phyloP scores from a whole-genome alignment of 2,888 invertebrate genomes.

The Polydrusus cervinus region DNA sequence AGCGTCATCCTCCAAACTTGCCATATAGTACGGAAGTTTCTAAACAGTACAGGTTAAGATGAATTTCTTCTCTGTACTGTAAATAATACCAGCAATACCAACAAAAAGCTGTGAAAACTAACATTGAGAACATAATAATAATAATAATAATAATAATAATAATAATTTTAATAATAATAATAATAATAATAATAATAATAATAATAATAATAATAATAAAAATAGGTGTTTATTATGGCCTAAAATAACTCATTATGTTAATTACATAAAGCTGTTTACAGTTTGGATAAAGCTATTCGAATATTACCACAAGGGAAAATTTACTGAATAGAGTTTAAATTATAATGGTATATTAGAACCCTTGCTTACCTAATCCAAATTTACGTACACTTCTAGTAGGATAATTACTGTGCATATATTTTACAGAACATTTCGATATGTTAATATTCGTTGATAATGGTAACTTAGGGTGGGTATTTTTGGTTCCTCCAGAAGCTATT shows the following conservation, averaged over 20 bases:
- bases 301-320: background rate
- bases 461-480: background rate
- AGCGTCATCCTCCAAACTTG: too few species aligned
- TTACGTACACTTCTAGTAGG: background rate
- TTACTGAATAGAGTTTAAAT: constrained; percentile 1
- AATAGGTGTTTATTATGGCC: background rate
- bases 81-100: too few species aligned
- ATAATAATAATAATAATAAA: too few species aligned
- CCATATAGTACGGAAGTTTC: too few species aligned
- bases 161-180: too few species aligned
- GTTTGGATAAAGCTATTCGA: background rate
- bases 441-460: background rate
- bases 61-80: too few species aligned
- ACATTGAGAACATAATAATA: too few species aligned
- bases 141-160: too few species aligned
- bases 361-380: background rate
- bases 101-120: too few species aligned
- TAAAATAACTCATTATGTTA: background rate
- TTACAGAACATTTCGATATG: background rate
- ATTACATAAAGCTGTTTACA: background rate
- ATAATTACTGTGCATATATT: background rate
- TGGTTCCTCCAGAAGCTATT: too few species aligned
- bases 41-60: too few species aligned
- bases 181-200: too few species aligned
- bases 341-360: constrained; percentile 3